Evolutionary conservation across 2,797 vertebrate genomes (phyloP), one percentile per base, ranked within the genome.

Genomic region (Denticeps clupeoides): DNA sequence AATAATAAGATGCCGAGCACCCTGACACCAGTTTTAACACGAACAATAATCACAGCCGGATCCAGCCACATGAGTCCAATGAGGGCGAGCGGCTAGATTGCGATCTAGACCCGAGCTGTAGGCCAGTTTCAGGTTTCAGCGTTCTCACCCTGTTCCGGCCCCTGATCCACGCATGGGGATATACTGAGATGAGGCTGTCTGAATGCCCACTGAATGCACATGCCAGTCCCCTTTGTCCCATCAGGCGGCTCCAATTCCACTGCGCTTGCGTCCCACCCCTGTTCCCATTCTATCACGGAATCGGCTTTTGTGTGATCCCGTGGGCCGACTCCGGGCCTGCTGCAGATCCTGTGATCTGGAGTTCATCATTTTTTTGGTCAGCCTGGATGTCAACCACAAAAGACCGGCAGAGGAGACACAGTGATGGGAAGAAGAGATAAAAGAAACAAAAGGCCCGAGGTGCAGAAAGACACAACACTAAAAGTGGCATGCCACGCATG

Each of bases 81-180:
- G n/a, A n/a, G n/a, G n/a, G n/a, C n/a, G n/a, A n/a, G n/a, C n/a
- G n/a, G n/a, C n/a, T n/a, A n/a, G n/a, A n/a, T n/a, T n/a, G n/a
- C n/a, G n/a, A n/a, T n/a, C n/a, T n/a, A n/a, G n/a, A n/a, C n/a
- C n/a, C n/a, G 38, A 42, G 21, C 21, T 52, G 45, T 24, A 18
- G n/a, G 7, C 12, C 7, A 21, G 24, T 37, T 41, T 65, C 37
- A 7, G 2, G 18, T 62, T 57, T 43, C 53, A 12, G 29, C 46
- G 13, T n/a, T n/a, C n/a, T n/a, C n/a, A n/a, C n/a, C n/a, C n/a
- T n/a, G n/a, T n/a, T n/a, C n/a, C 6, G 15, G 33, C 33, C 15
- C 37, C 33, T 19, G 8, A 7, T 16, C 13, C 33, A 37, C 7
- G 19, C 33, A 37, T 16, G 33, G 33, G 33, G 33, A 37, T 37